Base-by-base conservation (phyloP, 1,140 invertebrate species). In the Agrypnia vestita region DNA sequence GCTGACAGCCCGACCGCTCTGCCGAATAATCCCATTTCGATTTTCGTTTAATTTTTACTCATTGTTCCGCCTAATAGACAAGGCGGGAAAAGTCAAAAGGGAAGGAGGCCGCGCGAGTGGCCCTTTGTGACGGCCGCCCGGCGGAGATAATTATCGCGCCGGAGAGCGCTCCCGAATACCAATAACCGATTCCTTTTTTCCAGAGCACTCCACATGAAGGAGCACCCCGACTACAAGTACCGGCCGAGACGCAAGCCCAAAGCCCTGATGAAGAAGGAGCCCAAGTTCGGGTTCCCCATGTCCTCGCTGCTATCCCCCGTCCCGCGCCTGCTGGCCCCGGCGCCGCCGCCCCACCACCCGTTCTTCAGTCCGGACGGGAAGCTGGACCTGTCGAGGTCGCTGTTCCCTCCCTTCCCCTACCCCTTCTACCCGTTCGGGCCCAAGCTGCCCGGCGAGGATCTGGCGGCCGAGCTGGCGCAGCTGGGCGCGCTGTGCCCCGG, bases 181-280 rank as follows among this genome's bases (percentile, higher is more conserved):
- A 19, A 59, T 19, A 19, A 11, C 55, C 51, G 86, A 86, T 87
- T 78, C 81, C 83, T 85, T 86, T 74, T 85, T 91, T 89, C 17
- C 91, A 96, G 95, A 87, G 96, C 97, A 19, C 91, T 98, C 11
- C 97, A 99, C 90, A 99, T 99, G 97, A 97, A 97, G 89, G 97
- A 98, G 86, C 96, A 98, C 86, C 97, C 97, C 6, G 97, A 98
- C 87, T 98, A 98, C 91, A 98, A 98, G 89, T 98, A 98, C 88
- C 92, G 97, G 44, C 97, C 97, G 12, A 91, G 97, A 69, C 91
- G 96, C 82, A 98, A 98, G 88, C 97, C 97, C 0, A 99, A 99
- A 86, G 91, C 92, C 0, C 86, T 93, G 6, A 88, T 94, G 72
- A 95, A 94, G 85, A 95, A 95, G 83, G 94, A 94, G 84, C 91